These are phyloP conservation scores for Oryzias woworae DNA, from an alignment of 2,113 vertebrate species.

Conservation along the genomic window DNA sequence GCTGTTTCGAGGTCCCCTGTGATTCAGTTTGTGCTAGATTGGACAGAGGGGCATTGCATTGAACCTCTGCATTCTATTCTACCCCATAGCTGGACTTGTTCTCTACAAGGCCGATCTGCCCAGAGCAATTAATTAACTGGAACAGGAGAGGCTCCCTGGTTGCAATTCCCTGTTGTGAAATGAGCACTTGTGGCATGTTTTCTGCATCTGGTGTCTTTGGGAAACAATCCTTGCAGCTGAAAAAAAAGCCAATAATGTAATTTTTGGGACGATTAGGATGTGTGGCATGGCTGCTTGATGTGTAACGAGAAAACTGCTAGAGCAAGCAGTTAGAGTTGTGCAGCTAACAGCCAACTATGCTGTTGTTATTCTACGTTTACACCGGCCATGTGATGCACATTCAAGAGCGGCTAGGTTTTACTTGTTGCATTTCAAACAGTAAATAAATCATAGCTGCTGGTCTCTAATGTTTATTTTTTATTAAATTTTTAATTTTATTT, in stretches of 20 bases:
- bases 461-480: no score
- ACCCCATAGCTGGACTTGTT: constrained; percentile 27
- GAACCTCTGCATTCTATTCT: constrained; percentile 49
- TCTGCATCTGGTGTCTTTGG: constrained; percentile 32
- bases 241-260: constrained; percentile 44
- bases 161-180: constrained; percentile 28
- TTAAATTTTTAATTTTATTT: no score
- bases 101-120: constrained; percentile 32
- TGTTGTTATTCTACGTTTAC: background rate
- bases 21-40: constrained; percentile 53
- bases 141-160: constrained; percentile 23
- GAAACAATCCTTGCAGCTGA: constrained; percentile 37
- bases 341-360: constrained; percentile 17
- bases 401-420: no score
- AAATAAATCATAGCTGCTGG: no score
- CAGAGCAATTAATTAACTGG: constrained; percentile 60
- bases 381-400: no score
- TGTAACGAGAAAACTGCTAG: constrained; percentile 47
- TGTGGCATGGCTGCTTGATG: constrained; percentile 19
- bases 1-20: constrained; percentile 7
- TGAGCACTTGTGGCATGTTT: constrained; percentile 25
- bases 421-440: no score
- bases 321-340: constrained; percentile 34
- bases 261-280: constrained; percentile 51
- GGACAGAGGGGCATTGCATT: constrained; percentile 31